A percentile compares a stretch with the other conserved stretches of the same genome.
These are phyloP conservation scores for Macrotrachela quadricornifera DNA, from an alignment of 1,140 invertebrate genomes.

Conservation along the genomic window DNA sequence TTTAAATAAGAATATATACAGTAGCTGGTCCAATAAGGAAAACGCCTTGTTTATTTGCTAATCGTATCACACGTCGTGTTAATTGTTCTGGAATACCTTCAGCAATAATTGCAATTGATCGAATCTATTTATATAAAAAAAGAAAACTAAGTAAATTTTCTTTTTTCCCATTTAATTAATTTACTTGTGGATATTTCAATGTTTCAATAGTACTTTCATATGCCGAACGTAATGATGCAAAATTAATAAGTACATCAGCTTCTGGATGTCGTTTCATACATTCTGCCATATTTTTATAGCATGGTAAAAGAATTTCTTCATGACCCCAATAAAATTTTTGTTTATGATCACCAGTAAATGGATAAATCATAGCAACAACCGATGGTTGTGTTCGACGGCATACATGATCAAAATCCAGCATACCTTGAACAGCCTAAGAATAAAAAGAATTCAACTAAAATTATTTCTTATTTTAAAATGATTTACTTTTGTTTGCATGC, in stretches of 20 bases:
- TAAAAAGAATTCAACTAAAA: too few species aligned
- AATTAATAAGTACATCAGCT: slow-evolving; percentile 90
- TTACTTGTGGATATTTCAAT: slow-evolving; percentile 59
- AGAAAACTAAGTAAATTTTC: too few species aligned
- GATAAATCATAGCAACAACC: slow-evolving; percentile 86
- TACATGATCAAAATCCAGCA: slow-evolving; percentile 98
- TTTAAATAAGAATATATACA: slow-evolving; percentile 24
- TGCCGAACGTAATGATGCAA: slow-evolving; percentile 86
- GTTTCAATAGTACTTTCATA: slow-evolving; percentile 90
- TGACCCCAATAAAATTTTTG: slow-evolving; percentile 99
- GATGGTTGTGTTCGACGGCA: slow-evolving; percentile 58
- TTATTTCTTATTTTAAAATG: too few species aligned
- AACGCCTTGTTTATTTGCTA: slow-evolving; percentile 56
- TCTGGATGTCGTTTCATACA: slow-evolving; percentile 83
- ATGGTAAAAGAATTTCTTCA: slow-evolving; percentile 75
- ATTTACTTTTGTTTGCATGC: slow-evolving; percentile 58
- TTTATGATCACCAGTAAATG: slow-evolving; percentile 89
- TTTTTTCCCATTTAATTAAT: too few species aligned
- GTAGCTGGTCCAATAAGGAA: slow-evolving; percentile 87
- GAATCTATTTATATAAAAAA: slow-evolving; percentile 11
- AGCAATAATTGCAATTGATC: slow-evolving; percentile 91
- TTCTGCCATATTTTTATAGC: slow-evolving; percentile 86
- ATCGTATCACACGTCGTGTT: slow-evolving; percentile 74
- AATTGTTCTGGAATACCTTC: slow-evolving; percentile 96
- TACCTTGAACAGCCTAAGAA: slow-evolving; percentile 60